Percentiles rank a stretch among this genome's conserved stretches.
Evolutionary conservation across 1,140 invertebrate genomes (phyloP).

Genomic region (Riptortus pedestris): DNA sequence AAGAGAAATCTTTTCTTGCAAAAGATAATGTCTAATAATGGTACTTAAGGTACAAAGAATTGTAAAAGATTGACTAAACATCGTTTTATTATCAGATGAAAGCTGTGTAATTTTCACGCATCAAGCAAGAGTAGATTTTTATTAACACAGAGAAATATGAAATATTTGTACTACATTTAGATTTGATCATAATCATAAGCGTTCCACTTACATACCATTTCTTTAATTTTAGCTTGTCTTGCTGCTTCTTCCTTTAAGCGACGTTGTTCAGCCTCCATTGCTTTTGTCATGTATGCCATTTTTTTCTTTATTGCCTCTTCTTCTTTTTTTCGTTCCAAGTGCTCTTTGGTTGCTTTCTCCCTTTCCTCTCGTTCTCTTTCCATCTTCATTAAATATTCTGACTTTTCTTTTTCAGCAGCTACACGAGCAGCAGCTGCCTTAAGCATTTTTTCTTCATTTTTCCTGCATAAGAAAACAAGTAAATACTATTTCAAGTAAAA

Average conservation of each 20-base stretch:
- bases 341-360: not conserved
- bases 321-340: not conserved
- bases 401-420: conserved; percentile 4
- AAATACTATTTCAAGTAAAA: not conserved
- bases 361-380: not conserved
- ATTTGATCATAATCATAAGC: no score
- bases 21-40: no score
- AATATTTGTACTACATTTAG: no score
- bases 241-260: conserved; percentile 2
- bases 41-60: no score
- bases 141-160: no score
- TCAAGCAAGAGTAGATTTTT: no score
- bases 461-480: not conserved
- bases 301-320: not conserved
- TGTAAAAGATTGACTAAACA: no score
- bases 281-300: not conserved
- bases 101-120: no score
- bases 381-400: not conserved
- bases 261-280: not conserved
- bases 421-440: not conserved
- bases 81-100: no score
- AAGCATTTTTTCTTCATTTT: conserved; percentile 10
- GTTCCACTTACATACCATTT: conserved; percentile 10
- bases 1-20: no score
- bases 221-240: not conserved